These are phyloP conservation scores for Drosophila varians DNA, from an alignment of 1,140 invertebrate genomes.

Conservation along the genomic window DNA sequence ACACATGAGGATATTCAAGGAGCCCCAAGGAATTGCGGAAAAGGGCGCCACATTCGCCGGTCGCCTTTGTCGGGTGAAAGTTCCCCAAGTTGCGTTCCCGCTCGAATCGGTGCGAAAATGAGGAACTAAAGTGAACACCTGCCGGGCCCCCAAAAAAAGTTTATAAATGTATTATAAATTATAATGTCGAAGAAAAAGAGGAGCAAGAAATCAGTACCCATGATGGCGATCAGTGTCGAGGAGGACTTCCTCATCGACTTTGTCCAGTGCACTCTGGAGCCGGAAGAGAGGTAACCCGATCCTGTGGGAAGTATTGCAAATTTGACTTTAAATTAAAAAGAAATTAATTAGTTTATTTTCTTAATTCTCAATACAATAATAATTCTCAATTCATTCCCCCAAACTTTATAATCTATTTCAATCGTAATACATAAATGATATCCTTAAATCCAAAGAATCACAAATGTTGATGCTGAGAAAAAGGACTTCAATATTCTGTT, in stretches of 20 bases:
- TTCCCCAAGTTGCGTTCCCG: constrained; percentile 48
- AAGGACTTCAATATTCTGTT: constrained; percentile 28
- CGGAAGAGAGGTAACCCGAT: constrained; percentile 63
- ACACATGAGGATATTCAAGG: constrained; percentile 27
- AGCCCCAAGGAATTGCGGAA: constrained; percentile 43
- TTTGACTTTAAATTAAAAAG: too few species aligned
- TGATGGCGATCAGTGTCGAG: constrained; percentile 34
- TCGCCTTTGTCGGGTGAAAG: constrained; percentile 62
- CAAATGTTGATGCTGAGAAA: not conserved
- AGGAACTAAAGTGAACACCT: constrained; percentile 25
- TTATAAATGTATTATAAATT: not conserved
- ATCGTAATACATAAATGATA: too few species aligned
- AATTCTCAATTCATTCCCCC: too few species aligned
- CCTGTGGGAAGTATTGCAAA: too few species aligned
- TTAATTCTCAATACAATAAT: too few species aligned
- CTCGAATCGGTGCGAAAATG: constrained; percentile 29
- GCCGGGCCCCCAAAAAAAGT: not conserved
- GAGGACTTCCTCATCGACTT: constrained; percentile 73
- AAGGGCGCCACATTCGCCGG: constrained; percentile 66
- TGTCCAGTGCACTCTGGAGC: constrained; percentile 75
- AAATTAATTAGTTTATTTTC: too few species aligned
- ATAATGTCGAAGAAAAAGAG: constrained; percentile 5
- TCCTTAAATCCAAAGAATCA: not conserved
- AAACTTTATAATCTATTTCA: not conserved
- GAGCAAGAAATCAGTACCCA: constrained; percentile 17